Base-by-base conservation (phyloP, 1,140 invertebrate genomes). In the Plodia interpunctella region DNA sequence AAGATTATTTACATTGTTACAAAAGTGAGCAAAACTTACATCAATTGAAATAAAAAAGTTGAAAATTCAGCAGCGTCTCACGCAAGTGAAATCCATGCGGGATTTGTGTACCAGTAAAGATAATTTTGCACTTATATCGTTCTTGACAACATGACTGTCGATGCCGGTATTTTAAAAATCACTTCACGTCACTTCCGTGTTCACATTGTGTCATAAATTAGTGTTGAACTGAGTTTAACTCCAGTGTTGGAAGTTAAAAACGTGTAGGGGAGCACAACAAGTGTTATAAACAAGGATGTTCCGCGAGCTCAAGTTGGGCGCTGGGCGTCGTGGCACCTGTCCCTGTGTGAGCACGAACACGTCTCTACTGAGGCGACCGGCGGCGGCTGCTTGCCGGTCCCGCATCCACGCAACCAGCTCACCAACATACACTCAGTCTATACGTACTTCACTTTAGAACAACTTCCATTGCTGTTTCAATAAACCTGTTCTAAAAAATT, bases 121-220 rank as follows among this genome's bases (percentile, higher is more conserved):
- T 55, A 73, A 85, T 78, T 85, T 83, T 75, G 74, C 82, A 85
- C 84, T 83, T 77, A 80, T 80, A 83, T 80, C 66, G 73, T 85
- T 84, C 83, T 76, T 80, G 69, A 76, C 69, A 61, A 83, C 78
- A 84, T 76, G 68, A 81, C 68, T 74, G 62, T 68, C 63, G 57
- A 61, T 74, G 80, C 75, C 74, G 74, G 80, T 86, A 80, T 80
- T 76, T 65, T 74, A 64, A 74, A 35, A 59, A 77, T 75, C 83
- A 88, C 85, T 85, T 83, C 83, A 85, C 80, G 67, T 74, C 80
- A 88, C 82, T 80, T 76, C 63, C 53, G 74, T 76, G 78, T 83
- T 78, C 73, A 86, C 81, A 85, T 83, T 77, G 63, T 58, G n/a
- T 53, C n/a, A n/a, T 25, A 53, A 53, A 53, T 20, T 25, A 53